Evolutionary conservation across 2,797 vertebrate genomes (phyloP).

Genomic region (Gymnopithys bicolor): DNA sequence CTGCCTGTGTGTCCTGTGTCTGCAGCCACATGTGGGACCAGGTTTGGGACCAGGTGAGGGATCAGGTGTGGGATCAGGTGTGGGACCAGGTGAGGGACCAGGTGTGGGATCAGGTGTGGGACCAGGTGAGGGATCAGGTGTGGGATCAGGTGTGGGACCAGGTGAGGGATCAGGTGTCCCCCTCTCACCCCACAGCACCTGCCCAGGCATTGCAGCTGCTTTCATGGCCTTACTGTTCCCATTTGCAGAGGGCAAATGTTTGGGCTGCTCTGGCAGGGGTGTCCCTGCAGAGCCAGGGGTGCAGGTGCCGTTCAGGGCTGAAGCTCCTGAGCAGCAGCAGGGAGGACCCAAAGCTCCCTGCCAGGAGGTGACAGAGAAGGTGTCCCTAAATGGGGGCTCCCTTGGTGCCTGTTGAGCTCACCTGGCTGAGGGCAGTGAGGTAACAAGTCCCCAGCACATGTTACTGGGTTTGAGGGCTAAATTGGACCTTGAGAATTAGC

Average conservation of each 20-base stretch:
- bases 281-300: not conserved
- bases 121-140: too few relatives aligned
- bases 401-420: not conserved
- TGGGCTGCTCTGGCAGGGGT: fast-evolving
- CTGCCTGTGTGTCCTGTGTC: not conserved
- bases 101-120: too few relatives aligned
- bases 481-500: conserved; percentile 62
- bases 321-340: not conserved
- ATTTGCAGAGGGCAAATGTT: fast-evolving
- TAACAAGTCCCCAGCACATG: conserved; percentile 42
- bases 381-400: not conserved
- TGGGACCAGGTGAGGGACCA: too few relatives aligned
- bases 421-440: not conserved
- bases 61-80: too few relatives aligned
- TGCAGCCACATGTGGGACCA: not conserved
- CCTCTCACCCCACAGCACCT: fast-evolving
- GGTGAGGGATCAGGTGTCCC: not conserved
- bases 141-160: too few relatives aligned
- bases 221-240: fast-evolving
- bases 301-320: fast-evolving
- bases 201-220: not conserved
- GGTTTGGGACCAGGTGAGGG: too few relatives aligned
- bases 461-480: conserved; percentile 55
- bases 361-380: not conserved
- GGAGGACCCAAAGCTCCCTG: not conserved